phyloP scores from a whole-genome alignment of 2,113 vertebrate species.

The Anser cygnoides region DNA sequence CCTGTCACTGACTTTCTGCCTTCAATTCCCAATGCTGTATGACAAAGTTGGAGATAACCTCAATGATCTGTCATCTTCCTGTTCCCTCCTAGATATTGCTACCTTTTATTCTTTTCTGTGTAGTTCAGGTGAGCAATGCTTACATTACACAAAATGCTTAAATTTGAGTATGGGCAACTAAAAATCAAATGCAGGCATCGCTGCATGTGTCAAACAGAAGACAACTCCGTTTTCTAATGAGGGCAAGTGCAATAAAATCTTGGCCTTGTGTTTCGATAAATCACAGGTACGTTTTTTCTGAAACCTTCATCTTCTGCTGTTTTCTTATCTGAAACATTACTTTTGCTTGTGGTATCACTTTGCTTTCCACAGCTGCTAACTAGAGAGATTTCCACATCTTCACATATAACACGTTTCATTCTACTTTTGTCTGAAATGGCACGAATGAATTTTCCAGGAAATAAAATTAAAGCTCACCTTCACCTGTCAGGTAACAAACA shows the following conservation, averaged over 20 bases:
- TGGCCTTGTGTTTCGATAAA: neutral
- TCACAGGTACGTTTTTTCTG: accelerated
- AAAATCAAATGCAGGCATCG: neutral
- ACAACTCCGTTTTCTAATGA: neutral
- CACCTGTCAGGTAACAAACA: neutral
- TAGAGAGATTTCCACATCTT: neutral
- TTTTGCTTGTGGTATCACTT: neutral
- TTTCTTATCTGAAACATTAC: neutral
- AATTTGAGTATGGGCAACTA: neutral
- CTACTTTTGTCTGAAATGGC: neutral
- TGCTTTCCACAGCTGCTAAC: neutral
- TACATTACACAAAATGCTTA: neutral
- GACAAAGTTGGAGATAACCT: neutral
- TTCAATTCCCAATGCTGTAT: accelerated
- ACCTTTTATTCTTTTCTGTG: neutral
- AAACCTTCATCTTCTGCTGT: neutral
- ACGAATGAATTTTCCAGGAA: neutral
- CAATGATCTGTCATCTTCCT: neutral
- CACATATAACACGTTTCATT: accelerated
- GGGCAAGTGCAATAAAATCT: neutral
- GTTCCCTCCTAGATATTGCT: neutral
- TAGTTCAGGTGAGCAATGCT: neutral
- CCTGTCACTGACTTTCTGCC: neutral
- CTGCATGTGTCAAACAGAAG: neutral
- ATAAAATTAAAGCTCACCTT: neutral